Conservation (phyloP, 2,888 invertebrate genomes). For the Unio delphinus region DNA sequence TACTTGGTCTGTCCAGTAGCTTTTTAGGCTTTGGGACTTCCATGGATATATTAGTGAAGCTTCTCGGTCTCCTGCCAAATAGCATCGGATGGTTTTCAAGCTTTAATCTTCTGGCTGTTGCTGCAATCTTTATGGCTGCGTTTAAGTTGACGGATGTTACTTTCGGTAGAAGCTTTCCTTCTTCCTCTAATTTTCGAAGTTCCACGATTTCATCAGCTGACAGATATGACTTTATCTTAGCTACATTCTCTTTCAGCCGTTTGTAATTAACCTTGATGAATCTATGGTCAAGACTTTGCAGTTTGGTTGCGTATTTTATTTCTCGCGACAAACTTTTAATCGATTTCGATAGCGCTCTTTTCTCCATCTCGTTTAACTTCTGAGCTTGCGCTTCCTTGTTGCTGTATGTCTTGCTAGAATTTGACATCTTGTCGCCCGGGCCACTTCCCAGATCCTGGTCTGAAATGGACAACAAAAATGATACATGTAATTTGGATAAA, state of each 20-base stretch:
- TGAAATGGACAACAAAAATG: too few species aligned
- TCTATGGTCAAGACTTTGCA: constrained; percentile 60
- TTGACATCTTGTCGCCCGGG: background rate
- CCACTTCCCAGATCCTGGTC: too few species aligned
- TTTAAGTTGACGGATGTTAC: constrained; percentile 45
- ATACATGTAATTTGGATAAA: too few species aligned
- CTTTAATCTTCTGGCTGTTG: constrained; percentile 55
- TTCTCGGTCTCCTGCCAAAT: constrained; percentile 2
- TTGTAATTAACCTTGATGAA: constrained; percentile 58
- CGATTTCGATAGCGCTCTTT: constrained; percentile 60
- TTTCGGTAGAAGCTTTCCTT: constrained; percentile 48
- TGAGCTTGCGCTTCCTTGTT: constrained; percentile 55
- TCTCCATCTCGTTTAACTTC: constrained; percentile 60
- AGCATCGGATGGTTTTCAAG: constrained; percentile 17
- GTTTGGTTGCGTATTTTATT: constrained; percentile 54
- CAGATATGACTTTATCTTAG: constrained; percentile 57
- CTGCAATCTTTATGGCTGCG: constrained; percentile 55
- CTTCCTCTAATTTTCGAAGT: constrained; percentile 50
- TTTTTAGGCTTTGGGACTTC: background rate
- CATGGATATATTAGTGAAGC: background rate
- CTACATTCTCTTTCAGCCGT: constrained; percentile 58
- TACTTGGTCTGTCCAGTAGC: constrained; percentile 8
- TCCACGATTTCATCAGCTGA: constrained; percentile 53
- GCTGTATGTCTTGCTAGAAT: constrained; percentile 1
- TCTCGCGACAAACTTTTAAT: constrained; percentile 55